Evolutionary conservation across 2,797 vertebrate genomes (phyloP).

Genomic region (Characodon lateralis): DNA sequence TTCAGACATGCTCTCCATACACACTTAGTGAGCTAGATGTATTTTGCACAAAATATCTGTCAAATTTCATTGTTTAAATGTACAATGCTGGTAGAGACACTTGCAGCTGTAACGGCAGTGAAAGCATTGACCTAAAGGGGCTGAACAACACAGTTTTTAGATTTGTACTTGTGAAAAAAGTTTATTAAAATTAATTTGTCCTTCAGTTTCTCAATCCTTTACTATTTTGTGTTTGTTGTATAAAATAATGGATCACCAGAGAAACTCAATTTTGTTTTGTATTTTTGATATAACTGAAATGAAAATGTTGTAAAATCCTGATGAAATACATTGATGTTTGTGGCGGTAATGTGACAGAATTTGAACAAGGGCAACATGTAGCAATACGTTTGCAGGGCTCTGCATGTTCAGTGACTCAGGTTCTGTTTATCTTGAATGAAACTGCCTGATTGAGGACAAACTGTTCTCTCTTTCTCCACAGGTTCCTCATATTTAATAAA

Average conservation of each 20-base stretch:
- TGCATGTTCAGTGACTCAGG: not conserved
- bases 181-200: not conserved
- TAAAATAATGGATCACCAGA: not conserved
- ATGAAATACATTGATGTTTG: not conserved
- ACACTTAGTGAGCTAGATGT: not conserved
- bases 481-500: not conserved
- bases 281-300: not conserved
- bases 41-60: not conserved
- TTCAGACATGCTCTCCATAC: too few species aligned
- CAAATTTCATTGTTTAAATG: not conserved
- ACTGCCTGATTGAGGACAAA: slow-evolving; percentile 14
- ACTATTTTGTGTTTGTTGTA: not conserved
- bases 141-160: not conserved
- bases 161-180: not conserved
- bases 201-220: not conserved
- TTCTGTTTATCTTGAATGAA: slow-evolving; percentile 14
- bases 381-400: not conserved
- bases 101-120: not conserved
- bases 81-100: not conserved
- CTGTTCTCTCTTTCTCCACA: not conserved
- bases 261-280: not conserved
- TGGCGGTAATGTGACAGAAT: not conserved
- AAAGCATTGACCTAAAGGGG: too few species aligned
- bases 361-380: not conserved
- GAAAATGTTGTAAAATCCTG: not conserved